Evolutionary conservation across 2,113 vertebrate genomes (phyloP).

Genomic region (Tetraodon nigroviridis): DNA sequence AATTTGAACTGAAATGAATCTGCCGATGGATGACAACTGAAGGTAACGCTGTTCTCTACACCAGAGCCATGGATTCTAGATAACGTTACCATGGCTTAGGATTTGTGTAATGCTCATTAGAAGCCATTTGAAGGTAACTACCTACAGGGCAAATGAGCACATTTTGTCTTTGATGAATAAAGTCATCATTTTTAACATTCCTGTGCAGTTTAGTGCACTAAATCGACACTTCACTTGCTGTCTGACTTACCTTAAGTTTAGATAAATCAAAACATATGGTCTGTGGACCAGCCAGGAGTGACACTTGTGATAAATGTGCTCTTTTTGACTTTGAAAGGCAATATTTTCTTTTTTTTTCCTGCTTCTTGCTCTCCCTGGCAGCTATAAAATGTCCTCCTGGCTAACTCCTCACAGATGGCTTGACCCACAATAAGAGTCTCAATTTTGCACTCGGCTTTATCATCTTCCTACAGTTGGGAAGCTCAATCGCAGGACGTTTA

Average conservation of each 20-base stretch:
- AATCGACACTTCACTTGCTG: not conserved
- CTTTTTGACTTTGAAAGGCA: conserved; percentile 4
- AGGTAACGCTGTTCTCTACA: too few relatives aligned
- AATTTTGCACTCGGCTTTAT: conserved; percentile 29
- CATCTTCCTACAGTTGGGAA: conserved; percentile 21
- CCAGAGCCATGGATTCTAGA: too few relatives aligned
- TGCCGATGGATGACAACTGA: too few relatives aligned
- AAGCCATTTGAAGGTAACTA: too few relatives aligned
- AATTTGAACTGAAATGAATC: too few relatives aligned
- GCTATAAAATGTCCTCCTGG: conserved; percentile 15
- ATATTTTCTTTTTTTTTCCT: too few relatives aligned
- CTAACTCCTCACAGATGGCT: conserved; percentile 48
- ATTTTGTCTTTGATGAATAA: too few relatives aligned
- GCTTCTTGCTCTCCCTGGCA: conserved; percentile 10
- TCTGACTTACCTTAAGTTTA: not conserved
- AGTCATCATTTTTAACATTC: too few relatives aligned
- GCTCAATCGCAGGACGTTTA: not conserved
- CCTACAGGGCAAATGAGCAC: too few relatives aligned
- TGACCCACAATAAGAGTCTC: conserved; percentile 45
- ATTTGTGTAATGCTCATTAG: too few relatives aligned
- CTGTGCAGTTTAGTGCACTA: too few relatives aligned
- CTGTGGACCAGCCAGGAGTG: not conserved
- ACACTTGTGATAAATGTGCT: not conserved
- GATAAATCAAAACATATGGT: not conserved
- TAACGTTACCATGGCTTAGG: too few relatives aligned